These are phyloP conservation scores for Cephus rjabovi DNA, from an alignment of 2,888 invertebrate species.

Conservation along the genomic window DNA sequence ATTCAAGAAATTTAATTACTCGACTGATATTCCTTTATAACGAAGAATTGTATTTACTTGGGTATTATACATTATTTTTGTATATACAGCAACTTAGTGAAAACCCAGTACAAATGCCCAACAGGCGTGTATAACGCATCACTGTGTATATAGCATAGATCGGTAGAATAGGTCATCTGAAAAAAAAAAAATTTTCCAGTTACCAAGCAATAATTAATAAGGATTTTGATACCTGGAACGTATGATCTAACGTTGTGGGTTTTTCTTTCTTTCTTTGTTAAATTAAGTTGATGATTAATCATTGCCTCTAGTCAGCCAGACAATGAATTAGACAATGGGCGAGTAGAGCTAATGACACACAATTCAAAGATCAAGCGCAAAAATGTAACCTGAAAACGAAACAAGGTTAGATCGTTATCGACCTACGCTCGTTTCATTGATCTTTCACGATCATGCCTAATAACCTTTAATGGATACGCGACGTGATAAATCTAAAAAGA, in stretches of 20 bases:
- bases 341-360: not conserved
- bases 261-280: not conserved
- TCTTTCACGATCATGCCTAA: not conserved
- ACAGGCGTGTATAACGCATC: no score
- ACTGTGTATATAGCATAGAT: no score
- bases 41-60: no score
- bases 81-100: no score
- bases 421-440: not conserved
- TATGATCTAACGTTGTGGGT: not conserved
- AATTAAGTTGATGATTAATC: not conserved
- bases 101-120: no score
- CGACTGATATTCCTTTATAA: not conserved
- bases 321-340: not conserved
- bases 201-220: not conserved
- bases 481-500: not conserved
- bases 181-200: no score
- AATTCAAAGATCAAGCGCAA: not conserved
- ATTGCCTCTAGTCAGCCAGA: not conserved
- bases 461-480: not conserved
- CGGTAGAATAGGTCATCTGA: no score
- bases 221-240: not conserved
- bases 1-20: not conserved
- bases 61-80: no score
- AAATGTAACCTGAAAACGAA: not conserved
- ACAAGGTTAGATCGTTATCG: not conserved